Evolutionary conservation across 1,140 invertebrate genomes (phyloP).

Genomic region (Tetragonula clypearis): DNA sequence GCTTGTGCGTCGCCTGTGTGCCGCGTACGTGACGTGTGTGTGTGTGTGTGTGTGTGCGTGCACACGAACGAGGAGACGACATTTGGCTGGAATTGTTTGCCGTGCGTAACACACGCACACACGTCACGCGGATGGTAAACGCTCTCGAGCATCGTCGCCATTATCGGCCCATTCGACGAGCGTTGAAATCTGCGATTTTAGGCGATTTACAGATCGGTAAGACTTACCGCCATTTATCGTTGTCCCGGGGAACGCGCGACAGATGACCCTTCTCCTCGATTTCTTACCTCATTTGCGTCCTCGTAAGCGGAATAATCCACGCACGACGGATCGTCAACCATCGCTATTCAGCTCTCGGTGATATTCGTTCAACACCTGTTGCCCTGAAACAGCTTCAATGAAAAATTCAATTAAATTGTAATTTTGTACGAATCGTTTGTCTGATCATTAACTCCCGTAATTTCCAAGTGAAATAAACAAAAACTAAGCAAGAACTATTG

Average conservation of each 20-base stretch:
- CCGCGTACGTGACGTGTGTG: background rate
- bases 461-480: no score
- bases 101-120: background rate
- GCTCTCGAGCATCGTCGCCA: slow-evolving; percentile 8
- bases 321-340: no score
- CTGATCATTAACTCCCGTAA: no score
- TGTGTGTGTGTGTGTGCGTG: background rate
- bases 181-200: background rate
- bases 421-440: no score
- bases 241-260: background rate
- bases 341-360: no score
- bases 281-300: no score
- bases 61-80: slow-evolving; percentile 12
- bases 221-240: slow-evolving; percentile 13
- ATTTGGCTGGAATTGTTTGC: slow-evolving; percentile 38
- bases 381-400: no score
- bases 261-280: no score
- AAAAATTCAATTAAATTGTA: no score
- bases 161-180: slow-evolving; percentile 10
- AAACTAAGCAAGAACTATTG: no score
- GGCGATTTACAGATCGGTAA: background rate
- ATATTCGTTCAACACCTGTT: no score
- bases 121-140: background rate
- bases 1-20: background rate
- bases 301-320: no score